Conservation (phyloP, 2,113 vertebrate genomes). For the Numida meleagris region DNA sequence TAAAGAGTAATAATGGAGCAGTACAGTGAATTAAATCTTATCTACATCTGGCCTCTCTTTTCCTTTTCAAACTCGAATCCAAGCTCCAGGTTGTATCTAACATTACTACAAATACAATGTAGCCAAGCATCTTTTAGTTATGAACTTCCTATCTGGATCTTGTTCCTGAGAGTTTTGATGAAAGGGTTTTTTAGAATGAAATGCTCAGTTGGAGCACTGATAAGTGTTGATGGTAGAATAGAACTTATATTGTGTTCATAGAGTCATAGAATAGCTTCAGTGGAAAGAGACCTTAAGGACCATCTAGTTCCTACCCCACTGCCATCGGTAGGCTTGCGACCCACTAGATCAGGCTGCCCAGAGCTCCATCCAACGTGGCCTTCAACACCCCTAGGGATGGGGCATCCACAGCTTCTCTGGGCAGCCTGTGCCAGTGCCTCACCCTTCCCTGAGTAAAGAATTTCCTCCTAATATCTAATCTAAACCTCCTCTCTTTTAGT, state of each 20-base stretch:
- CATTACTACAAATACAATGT: background rate
- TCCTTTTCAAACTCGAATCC: background rate
- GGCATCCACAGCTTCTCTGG: no score
- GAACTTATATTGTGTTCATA: no score
- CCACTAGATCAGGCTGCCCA: no score
- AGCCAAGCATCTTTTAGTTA: background rate
- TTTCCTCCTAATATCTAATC: no score
- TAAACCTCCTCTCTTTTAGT: no score
- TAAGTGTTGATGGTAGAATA: accelerated
- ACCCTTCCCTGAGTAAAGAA: no score
- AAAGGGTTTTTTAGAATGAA: background rate
- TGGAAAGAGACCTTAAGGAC: background rate
- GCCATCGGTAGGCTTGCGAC: no score
- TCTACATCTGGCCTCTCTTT: background rate
- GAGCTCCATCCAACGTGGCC: no score
- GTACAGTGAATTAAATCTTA: background rate
- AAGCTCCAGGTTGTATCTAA: background rate
- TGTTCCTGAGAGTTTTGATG: background rate
- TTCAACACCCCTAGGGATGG: no score
- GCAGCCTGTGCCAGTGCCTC: no score
- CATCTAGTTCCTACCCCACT: background rate
- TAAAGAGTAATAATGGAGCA: background rate
- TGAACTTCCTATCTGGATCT: background rate
- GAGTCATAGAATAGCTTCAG: background rate
- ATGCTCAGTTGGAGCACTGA: background rate